Base-by-base conservation (phyloP, 2,888 invertebrate genomes). In the Ganaspis brasiliensis region DNA sequence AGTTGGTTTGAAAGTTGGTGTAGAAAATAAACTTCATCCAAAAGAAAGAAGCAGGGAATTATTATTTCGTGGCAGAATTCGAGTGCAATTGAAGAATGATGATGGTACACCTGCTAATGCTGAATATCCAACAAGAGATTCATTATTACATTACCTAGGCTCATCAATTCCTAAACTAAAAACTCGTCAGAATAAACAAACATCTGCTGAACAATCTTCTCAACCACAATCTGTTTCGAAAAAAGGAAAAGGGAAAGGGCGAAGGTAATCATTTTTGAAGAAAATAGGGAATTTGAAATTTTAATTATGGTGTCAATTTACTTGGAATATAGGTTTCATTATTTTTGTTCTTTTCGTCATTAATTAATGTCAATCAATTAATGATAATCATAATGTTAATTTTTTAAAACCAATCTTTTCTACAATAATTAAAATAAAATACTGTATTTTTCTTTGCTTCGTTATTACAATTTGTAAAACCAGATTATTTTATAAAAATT, bases 11-110 rank as follows among this genome's bases (percentile, higher is more conserved):
- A 95, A 94, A 85, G 95, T 98, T 75, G 97, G 96, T 35, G 96
- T 98, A 9, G 99, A 99, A 92, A 97, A 97, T 87, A 99, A 99
- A 92, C 93, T 97, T 45, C 98, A 99, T 91, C 94, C 97, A 8
- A 93, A 98, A 57, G 99, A 99, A 91, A 94, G 95, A 77, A 98
- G 98, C 91, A 97, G 97, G 92, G 99, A 99, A 92, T 93, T 96
- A 78, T 92, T 95, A 61, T 95, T 94, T 87, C 94, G 97, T 83
- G 99, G 99, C 0, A 94, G 99, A 77, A 96, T 99, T 81, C 93
- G 99, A 74, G 96, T 99, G 0, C 98, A 99, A 89, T 92, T 99
- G 78, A 97, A 96, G 89, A 96, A 97, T 91, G 97, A 98, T 89
- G 97, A 98, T 91, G 98, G 97, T 0, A 92, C 94, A 21, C 95